Base-by-base conservation (phyloP, 2,888 invertebrate genomes). In the Heteropelma amictum region DNA sequence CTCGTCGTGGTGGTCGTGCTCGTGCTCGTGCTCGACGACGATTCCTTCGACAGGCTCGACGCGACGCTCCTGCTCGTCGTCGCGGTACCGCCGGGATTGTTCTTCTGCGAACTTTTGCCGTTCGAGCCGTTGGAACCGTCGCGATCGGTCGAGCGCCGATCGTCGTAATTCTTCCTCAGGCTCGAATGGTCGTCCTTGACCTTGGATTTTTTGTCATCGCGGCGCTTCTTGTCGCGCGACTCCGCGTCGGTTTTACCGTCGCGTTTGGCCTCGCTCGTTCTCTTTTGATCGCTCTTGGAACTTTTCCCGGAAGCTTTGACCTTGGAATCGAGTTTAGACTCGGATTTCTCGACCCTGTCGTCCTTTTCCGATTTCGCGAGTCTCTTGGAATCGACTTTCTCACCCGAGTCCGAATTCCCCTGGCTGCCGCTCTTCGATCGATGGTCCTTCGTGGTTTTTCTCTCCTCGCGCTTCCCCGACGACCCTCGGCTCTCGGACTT, bases 101-200 rank as follows among this genome's bases (percentile, higher is more conserved):
- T 90, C 76, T 89, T 83, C 14, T 87, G 87, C 14, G 88, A 89
- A 51, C 88, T 88, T 76, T 87, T 88, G 35, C 90, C 90, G 19
- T 90, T 89, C 33, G 90, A 89, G 35, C 94, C 95, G 85, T 95
- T 95, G 80, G 95, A 95, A 0, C 95, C 95, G 89, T 96, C 95
- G 75, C 94, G 91, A 80, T 95, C 96, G 0, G 95, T 94, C 0
- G 95, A 95, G 54, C 95, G 91, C 5, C 95, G 91, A 78, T 91
- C 92, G 61, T 92, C 92, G 42, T 91, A 92, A 8, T 91, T 91
- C 83, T 94, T 93, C 35, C 93, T 93, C 3, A 92, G 90, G 80
- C 93, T 92, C 70, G 92, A 93, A 84, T 95, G 95, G 87, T 95
- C 95, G 83, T 95, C 95, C 67, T 90, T 91, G 1, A 91, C 89